phyloP scores from a whole-genome alignment of 2,113 vertebrate genomes.

The Chlorodrepanis virens region DNA sequence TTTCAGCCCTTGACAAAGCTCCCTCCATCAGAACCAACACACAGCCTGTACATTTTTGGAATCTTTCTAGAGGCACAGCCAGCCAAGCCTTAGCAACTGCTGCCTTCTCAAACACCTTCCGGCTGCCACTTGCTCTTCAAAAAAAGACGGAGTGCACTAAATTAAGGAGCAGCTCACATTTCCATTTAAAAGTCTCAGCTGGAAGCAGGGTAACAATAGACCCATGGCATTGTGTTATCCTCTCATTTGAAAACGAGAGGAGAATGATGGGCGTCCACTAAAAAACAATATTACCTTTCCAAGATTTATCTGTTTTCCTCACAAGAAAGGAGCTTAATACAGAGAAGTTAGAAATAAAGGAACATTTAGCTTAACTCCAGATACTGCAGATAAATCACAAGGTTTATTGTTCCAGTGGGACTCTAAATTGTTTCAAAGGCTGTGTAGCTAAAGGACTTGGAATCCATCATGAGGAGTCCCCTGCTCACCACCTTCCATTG shows the following conservation, averaged over 20 bases:
- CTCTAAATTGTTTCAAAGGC: neutral
- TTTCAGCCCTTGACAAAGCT: conserved; percentile 43
- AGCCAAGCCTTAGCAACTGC: conserved; percentile 7
- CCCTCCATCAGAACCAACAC: neutral
- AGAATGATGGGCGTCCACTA: conserved; percentile 10
- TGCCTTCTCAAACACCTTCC: neutral
- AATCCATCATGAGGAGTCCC: neutral
- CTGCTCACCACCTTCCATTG: neutral
- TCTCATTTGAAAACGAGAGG: neutral
- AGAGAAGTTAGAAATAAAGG: neutral
- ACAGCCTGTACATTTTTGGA: conserved; percentile 2
- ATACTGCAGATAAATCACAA: neutral
- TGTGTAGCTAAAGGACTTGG: neutral
- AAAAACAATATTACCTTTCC: neutral
- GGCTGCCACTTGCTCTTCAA: neutral
- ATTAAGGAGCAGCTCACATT: conserved; percentile 12
- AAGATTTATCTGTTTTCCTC: conserved; percentile 31
- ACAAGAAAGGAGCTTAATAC: neutral
- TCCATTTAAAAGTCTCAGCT: conserved; percentile 55
- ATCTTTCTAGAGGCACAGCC: conserved; percentile 19
- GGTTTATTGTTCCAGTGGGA: neutral
- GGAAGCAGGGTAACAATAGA: conserved; percentile 40
- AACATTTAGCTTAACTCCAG: conserved; percentile 20
- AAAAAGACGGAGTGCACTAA: neutral
- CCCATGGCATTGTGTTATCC: neutral